These are phyloP conservation scores for Brachynemurus nebulosus DNA, from an alignment of 2,888 invertebrate genomes.

Conservation along the genomic window DNA sequence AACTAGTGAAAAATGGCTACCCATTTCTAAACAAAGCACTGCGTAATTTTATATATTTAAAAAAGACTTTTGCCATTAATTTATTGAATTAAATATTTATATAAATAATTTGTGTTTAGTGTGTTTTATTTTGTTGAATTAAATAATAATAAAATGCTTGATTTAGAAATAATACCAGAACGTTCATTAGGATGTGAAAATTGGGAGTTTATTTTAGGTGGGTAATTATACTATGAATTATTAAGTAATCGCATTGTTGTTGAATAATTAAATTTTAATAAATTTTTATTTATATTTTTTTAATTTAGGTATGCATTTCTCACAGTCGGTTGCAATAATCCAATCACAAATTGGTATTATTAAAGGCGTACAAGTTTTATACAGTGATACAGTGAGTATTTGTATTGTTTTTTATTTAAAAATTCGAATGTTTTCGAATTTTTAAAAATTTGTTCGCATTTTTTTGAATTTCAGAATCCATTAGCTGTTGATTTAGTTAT, in stretches of 20 bases:
- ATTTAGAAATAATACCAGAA: conserved; percentile 93
- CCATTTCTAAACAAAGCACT: conserved; percentile 8
- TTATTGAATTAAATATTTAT: too few relatives aligned
- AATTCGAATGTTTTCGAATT: background rate
- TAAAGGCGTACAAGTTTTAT: conserved; percentile 90
- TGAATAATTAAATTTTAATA: background rate
- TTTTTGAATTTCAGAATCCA: conserved; percentile 61
- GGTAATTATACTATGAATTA: conserved; percentile 30
- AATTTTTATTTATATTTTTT: conserved; percentile 11
- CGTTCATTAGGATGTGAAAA: conserved; percentile 90
- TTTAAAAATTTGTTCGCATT: background rate
- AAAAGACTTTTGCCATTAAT: background rate
- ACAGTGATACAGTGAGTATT: conserved; percentile 76
- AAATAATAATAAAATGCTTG: conserved; percentile 57
- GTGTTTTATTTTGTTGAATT: background rate
- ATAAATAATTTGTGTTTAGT: background rate
- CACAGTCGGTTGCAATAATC: conserved; percentile 91
- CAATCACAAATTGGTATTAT: conserved; percentile 93
- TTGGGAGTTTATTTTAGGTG: conserved; percentile 95
- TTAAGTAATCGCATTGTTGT: conserved; percentile 20
- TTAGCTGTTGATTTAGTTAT: conserved; percentile 90
- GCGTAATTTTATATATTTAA: conserved; percentile 7
- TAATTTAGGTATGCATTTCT: conserved; percentile 90
- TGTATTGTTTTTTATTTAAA: conserved; percentile 3
- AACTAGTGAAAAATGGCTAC: conserved; percentile 7